These are phyloP conservation scores for Melanotaenia nigrans DNA, from an alignment of 2,797 vertebrate genomes.

Conservation along the genomic window DNA sequence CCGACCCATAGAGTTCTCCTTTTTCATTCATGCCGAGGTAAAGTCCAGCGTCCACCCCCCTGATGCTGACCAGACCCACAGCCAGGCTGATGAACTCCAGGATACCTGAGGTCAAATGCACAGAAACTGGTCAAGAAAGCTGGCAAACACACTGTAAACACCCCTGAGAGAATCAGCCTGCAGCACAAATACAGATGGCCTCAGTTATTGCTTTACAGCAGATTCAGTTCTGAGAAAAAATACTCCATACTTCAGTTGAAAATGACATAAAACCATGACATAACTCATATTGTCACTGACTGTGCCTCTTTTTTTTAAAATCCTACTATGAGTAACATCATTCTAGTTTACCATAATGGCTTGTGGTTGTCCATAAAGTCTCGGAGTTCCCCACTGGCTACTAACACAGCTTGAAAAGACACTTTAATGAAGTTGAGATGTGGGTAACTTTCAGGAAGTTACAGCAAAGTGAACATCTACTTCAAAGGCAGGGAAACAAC, in stretches of 20 bases:
- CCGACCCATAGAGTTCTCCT: slow-evolving; percentile 98
- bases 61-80: slow-evolving; percentile 98
- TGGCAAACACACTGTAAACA: slow-evolving; percentile 32
- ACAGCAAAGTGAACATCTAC: slow-evolving; percentile 53
- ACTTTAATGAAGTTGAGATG: slow-evolving; percentile 57
- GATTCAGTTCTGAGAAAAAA: background rate
- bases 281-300: background rate
- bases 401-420: slow-evolving; percentile 32
- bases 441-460: slow-evolving; percentile 67
- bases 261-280: background rate
- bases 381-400: slow-evolving; percentile 41
- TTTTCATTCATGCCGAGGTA: slow-evolving; percentile 99
- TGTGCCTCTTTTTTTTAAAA: background rate
- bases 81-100: slow-evolving; percentile 99
- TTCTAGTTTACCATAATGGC: slow-evolving; percentile 22
- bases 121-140: slow-evolving; percentile 52
- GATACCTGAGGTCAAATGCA: slow-evolving; percentile 87
- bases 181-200: slow-evolving; percentile 16
- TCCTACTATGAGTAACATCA: slow-evolving; percentile 9
- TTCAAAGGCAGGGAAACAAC: slow-evolving; percentile 66
- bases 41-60: slow-evolving; percentile 96
- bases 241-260: background rate
- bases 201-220: background rate
- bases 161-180: background rate
- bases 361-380: slow-evolving; percentile 46